These are phyloP conservation scores for Potamilus streckersoni DNA, from an alignment of 1,140 invertebrate genomes.

Conservation along the genomic window DNA sequence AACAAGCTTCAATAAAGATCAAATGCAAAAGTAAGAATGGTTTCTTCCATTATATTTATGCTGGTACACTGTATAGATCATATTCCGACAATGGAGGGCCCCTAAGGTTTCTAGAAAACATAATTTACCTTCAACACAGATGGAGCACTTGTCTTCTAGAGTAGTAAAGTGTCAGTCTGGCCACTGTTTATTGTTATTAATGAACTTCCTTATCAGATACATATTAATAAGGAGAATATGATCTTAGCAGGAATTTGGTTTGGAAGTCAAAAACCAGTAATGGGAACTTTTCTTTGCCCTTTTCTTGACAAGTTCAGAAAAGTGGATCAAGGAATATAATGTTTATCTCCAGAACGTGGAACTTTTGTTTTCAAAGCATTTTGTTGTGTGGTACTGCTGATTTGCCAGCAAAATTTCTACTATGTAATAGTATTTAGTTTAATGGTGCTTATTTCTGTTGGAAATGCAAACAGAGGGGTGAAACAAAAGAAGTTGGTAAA, in stretches of 20 bases:
- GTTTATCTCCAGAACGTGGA: constrained; percentile 3
- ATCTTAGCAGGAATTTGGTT: constrained; percentile 27
- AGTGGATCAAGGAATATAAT: neutral
- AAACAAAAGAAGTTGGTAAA: constrained; percentile 31
- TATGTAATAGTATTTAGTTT: constrained; percentile 22
- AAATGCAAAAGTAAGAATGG: neutral
- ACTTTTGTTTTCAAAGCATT: constrained; percentile 18
- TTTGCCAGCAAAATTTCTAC: constrained; percentile 15
- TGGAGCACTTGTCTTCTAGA: constrained; percentile 28
- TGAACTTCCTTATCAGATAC: constrained; percentile 16
- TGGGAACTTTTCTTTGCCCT: no score
- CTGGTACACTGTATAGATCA: constrained; percentile 7
- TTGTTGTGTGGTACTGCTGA: constrained; percentile 32
- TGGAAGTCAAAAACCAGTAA: constrained; percentile 3
- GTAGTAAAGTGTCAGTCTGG: neutral
- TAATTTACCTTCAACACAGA: constrained; percentile 31
- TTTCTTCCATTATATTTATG: constrained; percentile 9
- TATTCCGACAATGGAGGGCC: constrained; percentile 73
- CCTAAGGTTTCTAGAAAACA: constrained; percentile 65
- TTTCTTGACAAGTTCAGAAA: no score
- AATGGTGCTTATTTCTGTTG: no score
- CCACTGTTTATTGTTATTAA: neutral
- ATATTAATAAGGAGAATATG: constrained; percentile 29
- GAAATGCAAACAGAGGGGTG: constrained; percentile 28
- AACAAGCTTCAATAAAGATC: neutral